Evolutionary conservation across 2,888 invertebrate species (phyloP), one percentile per base, ranked within the genome.

Genomic region (Lepeophtheirus nordmannii): DNA sequence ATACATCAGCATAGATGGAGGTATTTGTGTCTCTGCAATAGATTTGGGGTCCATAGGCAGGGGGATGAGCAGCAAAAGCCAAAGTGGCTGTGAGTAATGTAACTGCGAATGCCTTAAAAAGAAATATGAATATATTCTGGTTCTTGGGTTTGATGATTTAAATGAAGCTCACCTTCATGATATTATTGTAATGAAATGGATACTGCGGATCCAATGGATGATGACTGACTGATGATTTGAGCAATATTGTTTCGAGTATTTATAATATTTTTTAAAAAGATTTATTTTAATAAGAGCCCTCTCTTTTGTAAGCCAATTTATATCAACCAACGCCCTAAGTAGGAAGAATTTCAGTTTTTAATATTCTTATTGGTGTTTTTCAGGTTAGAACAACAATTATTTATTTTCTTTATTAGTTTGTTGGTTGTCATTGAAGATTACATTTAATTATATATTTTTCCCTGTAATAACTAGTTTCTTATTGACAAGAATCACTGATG

Each of bases 11-110:
- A 58, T 65, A 65, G 58, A 65, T 59, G 65, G 39, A 39, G 30
- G 65, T 65, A 58, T 65, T 65, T 58, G 65, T 65, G 58, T 65
- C 65, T 23, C 65, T 22, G 58, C 65, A 65, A n/a, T 58, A 22
- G 58, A 17, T 56, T 39, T 59, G 17, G 38, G 65, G 65, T 20
- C 58, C 58, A 38, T 58, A 65, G 37, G 58, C 39, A 30, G 58
- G 23, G 39, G 57, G 38, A 20, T 57, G 58, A 38, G 17, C 38
- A 38, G 65, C 58, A 17, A 58, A 17, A 38, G 58, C 58, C 37
- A 65, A 12, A 12, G 37, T 17, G 58, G 65, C 53, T n/a, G 38
- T 20, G 58, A 65, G 39, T 30, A 30, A 30, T 30, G 30, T 30
- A 30, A 30, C 30, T 30, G 30, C 30, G 30, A 30, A 30, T 30